phyloP scores from a whole-genome alignment of 2,888 invertebrate genomes.

The Caenorhabditis sulstoni region DNA sequence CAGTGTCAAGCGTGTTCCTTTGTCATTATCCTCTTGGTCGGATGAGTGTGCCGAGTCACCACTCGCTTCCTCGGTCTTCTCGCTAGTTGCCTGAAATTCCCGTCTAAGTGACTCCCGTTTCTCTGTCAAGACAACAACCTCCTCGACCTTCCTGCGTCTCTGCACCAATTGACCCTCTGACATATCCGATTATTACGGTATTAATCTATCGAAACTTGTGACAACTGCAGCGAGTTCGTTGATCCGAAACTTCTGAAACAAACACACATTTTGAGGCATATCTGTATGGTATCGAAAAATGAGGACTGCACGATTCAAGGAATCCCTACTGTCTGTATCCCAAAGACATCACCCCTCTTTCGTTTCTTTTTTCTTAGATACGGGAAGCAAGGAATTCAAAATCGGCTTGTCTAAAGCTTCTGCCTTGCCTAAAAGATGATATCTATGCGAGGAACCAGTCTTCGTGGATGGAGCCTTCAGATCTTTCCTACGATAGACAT shows the following conservation, averaged over 20 bases:
- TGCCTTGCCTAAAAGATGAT: constrained; percentile 6
- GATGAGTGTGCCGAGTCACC: constrained; percentile 65
- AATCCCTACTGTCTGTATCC: neutral
- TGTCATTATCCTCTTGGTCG: constrained; percentile 69
- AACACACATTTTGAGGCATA: neutral
- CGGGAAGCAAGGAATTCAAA: constrained; percentile 34
- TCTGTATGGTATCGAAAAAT: constrained; percentile 3
- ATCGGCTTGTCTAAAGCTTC: constrained; percentile 36
- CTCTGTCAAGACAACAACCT: constrained; percentile 18
- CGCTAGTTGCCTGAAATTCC: constrained; percentile 20
- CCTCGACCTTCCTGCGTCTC: constrained; percentile 48
- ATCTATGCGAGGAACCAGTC: constrained; percentile 45
- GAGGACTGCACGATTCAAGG: constrained; percentile 9
- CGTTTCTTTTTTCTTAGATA: constrained; percentile 15
- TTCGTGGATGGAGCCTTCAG: constrained; percentile 40
- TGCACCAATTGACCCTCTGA: constrained; percentile 56
- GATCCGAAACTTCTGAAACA: constrained; percentile 40
- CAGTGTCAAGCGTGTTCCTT: constrained; percentile 89
- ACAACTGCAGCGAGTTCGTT: constrained; percentile 3
- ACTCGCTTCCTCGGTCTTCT: constrained; percentile 58
- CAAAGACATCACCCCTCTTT: neutral
- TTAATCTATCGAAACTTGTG: constrained; percentile 15
- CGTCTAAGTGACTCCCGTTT: neutral
- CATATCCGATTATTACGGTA: constrained; percentile 50
- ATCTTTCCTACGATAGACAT: constrained; percentile 26